Evolutionary conservation across 2,797 vertebrate genomes (phyloP).

Genomic region (Phoeniculus purpureus): DNA sequence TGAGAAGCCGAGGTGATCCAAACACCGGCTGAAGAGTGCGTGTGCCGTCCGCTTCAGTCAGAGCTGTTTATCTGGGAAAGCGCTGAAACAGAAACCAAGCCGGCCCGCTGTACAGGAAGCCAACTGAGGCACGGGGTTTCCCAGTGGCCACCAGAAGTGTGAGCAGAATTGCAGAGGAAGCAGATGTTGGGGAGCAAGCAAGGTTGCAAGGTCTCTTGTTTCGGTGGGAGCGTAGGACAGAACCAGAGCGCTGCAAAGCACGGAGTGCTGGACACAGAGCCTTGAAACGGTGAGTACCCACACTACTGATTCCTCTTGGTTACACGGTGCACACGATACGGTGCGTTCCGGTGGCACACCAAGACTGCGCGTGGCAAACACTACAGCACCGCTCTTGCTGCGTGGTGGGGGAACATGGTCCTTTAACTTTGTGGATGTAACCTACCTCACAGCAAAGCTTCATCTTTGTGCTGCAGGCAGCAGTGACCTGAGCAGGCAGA

Average conservation of each 20-base stretch:
- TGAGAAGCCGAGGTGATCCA: background rate
- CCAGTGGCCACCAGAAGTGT: background rate
- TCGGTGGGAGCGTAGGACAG: background rate
- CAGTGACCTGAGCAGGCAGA: background rate
- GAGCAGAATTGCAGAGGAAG: background rate
- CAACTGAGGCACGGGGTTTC: background rate
- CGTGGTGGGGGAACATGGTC: background rate
- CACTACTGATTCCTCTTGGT: background rate
- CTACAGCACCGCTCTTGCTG: background rate
- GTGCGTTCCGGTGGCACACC: background rate
- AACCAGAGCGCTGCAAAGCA: background rate
- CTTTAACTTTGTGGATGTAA: background rate
- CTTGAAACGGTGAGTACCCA: conserved; percentile 35
- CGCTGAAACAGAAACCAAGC: background rate
- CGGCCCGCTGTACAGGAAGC: background rate
- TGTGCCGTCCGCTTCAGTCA: background rate
- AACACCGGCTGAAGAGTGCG: background rate
- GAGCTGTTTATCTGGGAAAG: background rate
- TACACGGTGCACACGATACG: background rate
- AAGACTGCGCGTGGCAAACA: background rate
- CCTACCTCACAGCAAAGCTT: background rate
- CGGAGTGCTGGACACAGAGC: background rate
- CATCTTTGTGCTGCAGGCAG: background rate
- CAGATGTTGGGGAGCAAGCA: background rate
- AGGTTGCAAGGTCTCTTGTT: background rate